These are phyloP conservation scores for Agrypnia vestita DNA, from an alignment of 1,140 invertebrate genomes.

Conservation along the genomic window DNA sequence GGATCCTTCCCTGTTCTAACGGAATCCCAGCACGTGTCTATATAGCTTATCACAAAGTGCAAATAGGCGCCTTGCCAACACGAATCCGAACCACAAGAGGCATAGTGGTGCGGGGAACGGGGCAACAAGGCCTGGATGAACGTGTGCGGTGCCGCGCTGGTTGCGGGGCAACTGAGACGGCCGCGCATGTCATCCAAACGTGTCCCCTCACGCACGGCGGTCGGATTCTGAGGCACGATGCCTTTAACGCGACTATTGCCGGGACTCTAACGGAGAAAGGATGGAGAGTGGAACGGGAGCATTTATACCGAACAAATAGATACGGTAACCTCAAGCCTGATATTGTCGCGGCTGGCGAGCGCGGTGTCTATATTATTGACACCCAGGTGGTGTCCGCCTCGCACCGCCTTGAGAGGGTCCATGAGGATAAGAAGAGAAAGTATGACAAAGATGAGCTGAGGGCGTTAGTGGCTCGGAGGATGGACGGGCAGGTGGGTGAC, in stretches of 20 bases:
- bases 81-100: conserved; percentile 37
- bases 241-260: not conserved
- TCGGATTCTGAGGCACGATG: conserved; percentile 62
- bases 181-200: conserved; percentile 64
- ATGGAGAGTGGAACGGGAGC: not conserved
- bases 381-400: not conserved
- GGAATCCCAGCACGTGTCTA: not conserved
- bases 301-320: not conserved
- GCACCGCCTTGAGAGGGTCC: too few species aligned
- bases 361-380: too few species aligned
- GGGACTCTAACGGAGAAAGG: not conserved
- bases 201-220: conserved; percentile 65
- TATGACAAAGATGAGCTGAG: not conserved
- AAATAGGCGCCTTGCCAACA: not conserved
- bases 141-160: conserved; percentile 62
- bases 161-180: conserved; percentile 63
- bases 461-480: not conserved
- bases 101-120: not conserved
- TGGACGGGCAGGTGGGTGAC: not conserved
- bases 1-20: conserved; percentile 11
- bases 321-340: not conserved
- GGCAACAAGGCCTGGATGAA: not conserved
- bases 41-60: not conserved
- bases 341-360: not conserved
- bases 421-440: not conserved